Evolutionary conservation across 2,113 vertebrate species (phyloP).

Genomic region (Plestiodon gilberti): DNA sequence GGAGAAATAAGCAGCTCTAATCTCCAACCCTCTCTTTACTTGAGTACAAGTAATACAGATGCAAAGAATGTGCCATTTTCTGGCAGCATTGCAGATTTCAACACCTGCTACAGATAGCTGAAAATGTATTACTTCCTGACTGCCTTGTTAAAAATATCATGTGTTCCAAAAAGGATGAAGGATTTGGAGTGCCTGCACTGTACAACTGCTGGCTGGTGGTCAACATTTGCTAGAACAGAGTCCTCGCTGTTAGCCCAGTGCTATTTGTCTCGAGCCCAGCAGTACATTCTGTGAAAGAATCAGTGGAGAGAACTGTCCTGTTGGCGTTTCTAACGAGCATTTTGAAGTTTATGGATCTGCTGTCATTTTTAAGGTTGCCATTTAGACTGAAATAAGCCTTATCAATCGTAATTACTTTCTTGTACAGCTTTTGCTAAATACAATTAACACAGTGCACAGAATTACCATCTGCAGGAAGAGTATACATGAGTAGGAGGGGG

Average conservation of each 20-base stretch:
- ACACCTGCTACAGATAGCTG: conserved; percentile 2
- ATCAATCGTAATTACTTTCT: background rate
- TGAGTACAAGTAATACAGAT: background rate
- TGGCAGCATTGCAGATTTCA: background rate
- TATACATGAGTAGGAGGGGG: background rate
- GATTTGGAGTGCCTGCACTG: background rate
- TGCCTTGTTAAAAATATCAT: background rate
- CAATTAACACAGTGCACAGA: background rate
- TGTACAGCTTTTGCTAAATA: background rate
- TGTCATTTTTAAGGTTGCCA: background rate
- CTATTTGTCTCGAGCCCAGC: background rate
- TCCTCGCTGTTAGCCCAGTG: background rate
- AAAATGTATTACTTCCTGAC: background rate
- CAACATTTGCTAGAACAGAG: background rate
- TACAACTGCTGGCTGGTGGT: background rate
- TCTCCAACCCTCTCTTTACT: too few relatives aligned
- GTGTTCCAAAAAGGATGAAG: background rate
- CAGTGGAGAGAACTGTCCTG: background rate
- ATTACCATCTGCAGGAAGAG: background rate
- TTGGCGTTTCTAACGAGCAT: background rate
- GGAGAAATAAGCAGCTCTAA: background rate
- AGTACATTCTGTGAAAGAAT: background rate
- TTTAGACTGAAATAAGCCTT: background rate
- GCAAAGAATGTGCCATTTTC: background rate
- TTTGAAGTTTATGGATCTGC: background rate